Evolutionary conservation across 2,113 vertebrate genomes (phyloP).

Genomic region (Nothobranchius furzeri): DNA sequence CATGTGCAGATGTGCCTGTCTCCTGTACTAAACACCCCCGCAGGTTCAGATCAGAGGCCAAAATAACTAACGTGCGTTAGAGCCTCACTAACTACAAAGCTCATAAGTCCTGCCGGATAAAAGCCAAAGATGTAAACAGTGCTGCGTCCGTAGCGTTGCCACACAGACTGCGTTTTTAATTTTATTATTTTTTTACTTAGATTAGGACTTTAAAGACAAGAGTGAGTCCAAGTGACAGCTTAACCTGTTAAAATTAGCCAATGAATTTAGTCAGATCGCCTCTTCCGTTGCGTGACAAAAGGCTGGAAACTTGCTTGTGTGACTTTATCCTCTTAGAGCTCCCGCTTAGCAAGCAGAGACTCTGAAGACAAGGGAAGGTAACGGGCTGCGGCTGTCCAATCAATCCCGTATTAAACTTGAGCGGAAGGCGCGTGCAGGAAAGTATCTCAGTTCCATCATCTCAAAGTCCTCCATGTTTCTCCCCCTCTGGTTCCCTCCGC

Average conservation of each 20-base stretch:
- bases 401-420: conserved; percentile 59
- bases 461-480: not conserved
- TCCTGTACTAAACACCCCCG: not conserved
- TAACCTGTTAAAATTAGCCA: conserved; percentile 37
- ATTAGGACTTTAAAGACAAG: not conserved
- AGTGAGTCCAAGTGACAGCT: no score
- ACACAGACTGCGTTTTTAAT: not conserved
- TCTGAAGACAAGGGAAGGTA: conserved; percentile 33
- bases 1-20: not conserved
- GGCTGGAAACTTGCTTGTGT: conserved; percentile 59
- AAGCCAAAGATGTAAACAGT: not conserved
- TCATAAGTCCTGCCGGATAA: conserved; percentile 14
- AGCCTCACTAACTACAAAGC: not conserved
- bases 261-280: conserved; percentile 51
- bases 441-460: conserved; percentile 1
- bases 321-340: conserved; percentile 76
- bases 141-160: not conserved
- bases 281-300: conserved; percentile 78
- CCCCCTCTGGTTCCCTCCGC: not conserved
- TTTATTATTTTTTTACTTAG: not conserved
- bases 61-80: conserved; percentile 3
- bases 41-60: conserved; percentile 11
- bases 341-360: conserved; percentile 69
- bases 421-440: conserved; percentile 19
- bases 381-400: conserved; percentile 31